These are phyloP conservation scores for Pangasius krempfi DNA, from an alignment of 2,797 vertebrate species.

Conservation along the genomic window DNA sequence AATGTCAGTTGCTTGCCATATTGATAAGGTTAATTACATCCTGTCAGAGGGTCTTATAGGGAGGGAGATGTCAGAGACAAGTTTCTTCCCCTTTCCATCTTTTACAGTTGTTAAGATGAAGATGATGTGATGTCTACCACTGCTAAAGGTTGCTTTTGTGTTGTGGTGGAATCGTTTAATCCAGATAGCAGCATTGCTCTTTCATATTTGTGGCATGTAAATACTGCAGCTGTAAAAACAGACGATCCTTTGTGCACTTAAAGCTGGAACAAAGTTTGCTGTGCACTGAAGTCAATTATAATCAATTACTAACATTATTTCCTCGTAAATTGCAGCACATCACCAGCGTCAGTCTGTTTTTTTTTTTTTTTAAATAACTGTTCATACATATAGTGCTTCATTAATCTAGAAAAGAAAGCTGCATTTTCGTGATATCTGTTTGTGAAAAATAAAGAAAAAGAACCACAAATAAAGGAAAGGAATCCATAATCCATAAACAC, in stretches of 20 bases:
- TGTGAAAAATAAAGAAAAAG: background rate
- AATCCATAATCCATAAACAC: background rate
- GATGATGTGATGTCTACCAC: background rate
- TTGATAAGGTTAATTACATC: constrained; percentile 62
- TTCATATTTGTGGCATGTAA: background rate
- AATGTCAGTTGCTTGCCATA: constrained; percentile 59
- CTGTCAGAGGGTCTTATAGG: background rate
- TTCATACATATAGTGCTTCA: background rate
- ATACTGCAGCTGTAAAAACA: background rate
- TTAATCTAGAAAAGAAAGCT: background rate
- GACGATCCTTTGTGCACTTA: background rate
- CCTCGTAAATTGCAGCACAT: constrained; percentile 32
- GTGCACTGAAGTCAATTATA: constrained; percentile 21
- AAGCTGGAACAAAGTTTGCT: constrained; percentile 18
- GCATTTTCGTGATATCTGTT: constrained; percentile 8
- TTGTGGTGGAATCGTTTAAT: background rate
- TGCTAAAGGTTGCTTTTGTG: constrained; percentile 9
- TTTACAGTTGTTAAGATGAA: background rate
- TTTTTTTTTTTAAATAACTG: constrained; percentile 12
- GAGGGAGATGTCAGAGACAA: constrained; percentile 20
- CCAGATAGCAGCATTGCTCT: background rate
- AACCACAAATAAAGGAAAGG: background rate
- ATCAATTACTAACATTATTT: constrained; percentile 43
- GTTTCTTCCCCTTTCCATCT: constrained; percentile 20
- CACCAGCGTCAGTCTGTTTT: constrained; percentile 3